Base-by-base conservation (phyloP, 23 tunicate genomes). In the Trididemnum nubilum region DNA sequence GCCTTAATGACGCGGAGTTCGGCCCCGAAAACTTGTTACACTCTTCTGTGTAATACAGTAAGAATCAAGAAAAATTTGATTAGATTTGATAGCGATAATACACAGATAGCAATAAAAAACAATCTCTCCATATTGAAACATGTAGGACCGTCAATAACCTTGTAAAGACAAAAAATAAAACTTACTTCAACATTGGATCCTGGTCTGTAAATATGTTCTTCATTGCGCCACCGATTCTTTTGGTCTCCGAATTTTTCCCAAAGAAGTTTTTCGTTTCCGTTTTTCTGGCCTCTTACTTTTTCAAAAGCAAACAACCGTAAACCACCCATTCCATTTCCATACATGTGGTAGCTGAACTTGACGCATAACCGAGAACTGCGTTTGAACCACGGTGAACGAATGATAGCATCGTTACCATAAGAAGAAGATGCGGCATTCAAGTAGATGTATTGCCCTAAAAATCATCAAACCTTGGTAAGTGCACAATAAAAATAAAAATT, bases 181-280 rank as follows among this genome's bases (percentile, higher is more conserved):
- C 30, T 63, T 87, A 93, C 98, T 86, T 93, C 85, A n/a, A 84
- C 89, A 36, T 83, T 79, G 18, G 36, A 39, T 22, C 39, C 38
- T 23, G 89, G 92, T 3, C 58, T 65, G 87, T 87, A 93, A 4
- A 80, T 75, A 12, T 71, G 15, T 72, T 77, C 58, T 27, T 51
- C 60, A 5, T 85, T 84, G 34, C 50, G 57, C 98, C 98, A 93
- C 27, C 54, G 73, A 2, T 72, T 75, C 21, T 87, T 87, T 59
- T 93, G 92, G 75, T 93, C 73, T 33, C 93, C 92, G 18, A 74
- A 66, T 50, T 83, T 84, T 79, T 93, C 93, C 98, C 98, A 93
- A 67, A 88, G 65, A 51, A 93, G 34, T n/a, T 82, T 84, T 80
- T 80, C 80, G 33, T 87, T 81, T 33, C 98, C 98, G 64, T 79